Evolutionary conservation across 2,888 invertebrate species (phyloP).

Genomic region (Ypsolopha sequella): DNA sequence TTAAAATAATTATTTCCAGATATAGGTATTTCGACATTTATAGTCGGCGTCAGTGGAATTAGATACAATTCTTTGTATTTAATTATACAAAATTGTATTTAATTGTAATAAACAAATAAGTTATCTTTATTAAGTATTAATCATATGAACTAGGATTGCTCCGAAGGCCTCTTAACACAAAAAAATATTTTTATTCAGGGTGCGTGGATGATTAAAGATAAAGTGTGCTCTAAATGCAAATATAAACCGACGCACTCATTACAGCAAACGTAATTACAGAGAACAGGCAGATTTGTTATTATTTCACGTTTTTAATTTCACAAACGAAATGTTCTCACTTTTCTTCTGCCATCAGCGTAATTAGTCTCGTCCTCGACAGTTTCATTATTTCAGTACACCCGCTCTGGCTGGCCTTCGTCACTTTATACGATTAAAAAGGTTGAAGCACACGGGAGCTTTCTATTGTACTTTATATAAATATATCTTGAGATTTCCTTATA

Average conservation of each 20-base stretch:
- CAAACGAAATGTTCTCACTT: slow-evolving; percentile 5
- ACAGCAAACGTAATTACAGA: neutral
- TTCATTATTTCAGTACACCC: slow-evolving; percentile 40
- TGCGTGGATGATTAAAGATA: neutral
- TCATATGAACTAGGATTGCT: no score
- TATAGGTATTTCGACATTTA: no score
- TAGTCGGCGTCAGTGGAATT: no score
- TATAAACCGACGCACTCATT: neutral
- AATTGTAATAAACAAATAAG: no score
- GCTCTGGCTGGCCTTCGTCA: slow-evolving; percentile 33
- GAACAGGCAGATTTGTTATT: slow-evolving; percentile 3
- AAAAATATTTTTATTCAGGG: no score
- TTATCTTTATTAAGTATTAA: no score
- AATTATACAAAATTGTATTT: no score
- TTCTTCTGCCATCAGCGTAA: slow-evolving; percentile 19
- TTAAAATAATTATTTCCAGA: no score
- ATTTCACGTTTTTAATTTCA: slow-evolving; percentile 2
- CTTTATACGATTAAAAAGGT: slow-evolving; percentile 49
- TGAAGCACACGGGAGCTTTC: slow-evolving; percentile 31
- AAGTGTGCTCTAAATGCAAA: neutral
- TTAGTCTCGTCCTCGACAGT: slow-evolving; percentile 37
- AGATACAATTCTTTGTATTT: no score
- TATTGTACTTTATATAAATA: slow-evolving; percentile 26
- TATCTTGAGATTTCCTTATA: no score
- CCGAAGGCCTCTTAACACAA: no score